Base-by-base conservation (phyloP, 2,113 vertebrate species). In the Heterotilapia buettikoferi region DNA sequence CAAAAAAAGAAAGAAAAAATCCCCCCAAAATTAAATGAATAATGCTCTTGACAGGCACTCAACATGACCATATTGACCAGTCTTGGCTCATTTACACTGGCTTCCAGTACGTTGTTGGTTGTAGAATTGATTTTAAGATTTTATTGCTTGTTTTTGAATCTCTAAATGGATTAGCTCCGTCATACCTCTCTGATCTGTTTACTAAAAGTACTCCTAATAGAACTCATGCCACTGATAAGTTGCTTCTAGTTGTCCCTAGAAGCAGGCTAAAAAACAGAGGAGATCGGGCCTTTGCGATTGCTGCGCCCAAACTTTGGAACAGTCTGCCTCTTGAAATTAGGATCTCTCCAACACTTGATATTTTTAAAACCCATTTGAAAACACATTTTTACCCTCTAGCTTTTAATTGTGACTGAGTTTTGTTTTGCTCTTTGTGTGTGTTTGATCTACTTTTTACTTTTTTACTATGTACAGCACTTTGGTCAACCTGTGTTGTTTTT, bases 91-190 rank as follows among this genome's bases (percentile, higher is more conserved):
- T 54, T 54, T 54, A 54, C n/a, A 61, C 57, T 33, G 57, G 57
- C 57, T 61, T 61, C 1, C 57, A 61, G 4, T 61, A 61, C 0
- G 8, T 18, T 61, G 29, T 18, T 10, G 57, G 8, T 18, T 61
- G 29, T 18, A 19, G 57, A 61, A 61, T 61, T 61, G 16, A 33
- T 61, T 10, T 61, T 61, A 31, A 18, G 26, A 61, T 61, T 61
- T 61, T 61, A 61, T 61, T 61, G 57, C 16, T 33, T 61, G 57
- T 61, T 61, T 61, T 61, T 31, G 8, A 61, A 61, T 61, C 57
- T 61, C 5, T 61, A 61, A 33, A 61, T 10, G 5, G 8, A 33
- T 61, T 61, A 61, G 57, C 29, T 63, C 59, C 9, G 0, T 19
- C 29, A 33, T 63, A 19, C 59, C 29, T 33, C 1, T 63, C 2